A percentile compares a stretch with the other conserved stretches of the same genome.
Conservation (phyloP, 2,113 vertebrate species). For the Narcine bancroftii region DNA sequence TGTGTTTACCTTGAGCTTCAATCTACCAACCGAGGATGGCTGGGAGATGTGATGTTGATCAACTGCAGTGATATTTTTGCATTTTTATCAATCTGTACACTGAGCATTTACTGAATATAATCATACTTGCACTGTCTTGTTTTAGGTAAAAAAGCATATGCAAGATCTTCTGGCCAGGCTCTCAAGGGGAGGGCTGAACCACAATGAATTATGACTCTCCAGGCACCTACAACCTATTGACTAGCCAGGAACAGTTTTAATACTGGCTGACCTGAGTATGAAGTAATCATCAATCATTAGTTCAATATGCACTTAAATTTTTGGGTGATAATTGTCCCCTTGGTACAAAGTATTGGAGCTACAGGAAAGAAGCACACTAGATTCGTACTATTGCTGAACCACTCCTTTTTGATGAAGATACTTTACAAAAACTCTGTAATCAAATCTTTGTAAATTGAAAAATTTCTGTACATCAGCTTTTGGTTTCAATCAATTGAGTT, state of each 20-base stretch:
- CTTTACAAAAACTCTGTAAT: not conserved
- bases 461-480: not conserved
- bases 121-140: not conserved
- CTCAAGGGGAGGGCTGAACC: slow-evolving; percentile 69
- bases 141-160: slow-evolving; percentile 89
- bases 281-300: not conserved
- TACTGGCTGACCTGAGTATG: not conserved
- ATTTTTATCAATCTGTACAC: not conserved
- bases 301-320: too few species aligned
- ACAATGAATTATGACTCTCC: slow-evolving; percentile 77
- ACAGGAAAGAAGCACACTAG: not conserved
- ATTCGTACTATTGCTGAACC: not conserved
- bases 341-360: not conserved
- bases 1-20: not conserved
- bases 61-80: not conserved
- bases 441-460: not conserved
- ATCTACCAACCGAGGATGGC: not conserved
- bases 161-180: slow-evolving; percentile 83
- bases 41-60: too few species aligned
- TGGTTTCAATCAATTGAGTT: not conserved
- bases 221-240: not conserved
- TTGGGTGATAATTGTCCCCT: not conserved
- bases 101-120: not conserved
- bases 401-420: not conserved
- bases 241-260: not conserved